Percentiles rank a stretch among this genome's conserved stretches.
Conservation (phyloP, 37 sponge, comb jelly and placozoan genomes). For the Ephydatia muelleri region DNA sequence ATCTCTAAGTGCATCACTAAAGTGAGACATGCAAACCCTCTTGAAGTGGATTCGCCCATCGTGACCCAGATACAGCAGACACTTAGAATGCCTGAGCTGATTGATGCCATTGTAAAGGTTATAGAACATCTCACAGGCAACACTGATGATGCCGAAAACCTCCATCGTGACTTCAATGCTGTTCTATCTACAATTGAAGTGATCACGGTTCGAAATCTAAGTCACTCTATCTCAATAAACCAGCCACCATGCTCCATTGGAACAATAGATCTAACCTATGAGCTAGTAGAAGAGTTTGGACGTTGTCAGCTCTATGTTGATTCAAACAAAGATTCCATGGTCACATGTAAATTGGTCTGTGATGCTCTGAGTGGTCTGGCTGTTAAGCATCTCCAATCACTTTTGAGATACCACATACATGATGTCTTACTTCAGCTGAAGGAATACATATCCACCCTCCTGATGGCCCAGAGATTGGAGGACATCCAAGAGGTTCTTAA, state of each 20-base stretch:
- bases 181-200: slow-evolving; percentile 8
- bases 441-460: not conserved
- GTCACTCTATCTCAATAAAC: not conserved
- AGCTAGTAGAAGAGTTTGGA: not conserved
- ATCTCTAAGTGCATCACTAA: not conserved
- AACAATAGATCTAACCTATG: not conserved
- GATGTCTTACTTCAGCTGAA: not conserved
- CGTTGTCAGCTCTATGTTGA: not conserved
- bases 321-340: not conserved
- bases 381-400: not conserved
- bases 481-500: not conserved
- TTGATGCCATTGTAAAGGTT: not conserved
- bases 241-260: not conserved
- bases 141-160: not conserved
- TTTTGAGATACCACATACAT: not conserved
- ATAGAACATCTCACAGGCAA: not conserved
- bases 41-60: not conserved
- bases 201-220: slow-evolving; percentile 15
- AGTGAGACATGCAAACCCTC: not conserved
- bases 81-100: not conserved
- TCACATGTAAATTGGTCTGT: not conserved
- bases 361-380: not conserved
- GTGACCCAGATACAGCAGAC: not conserved
- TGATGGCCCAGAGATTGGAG: not conserved
- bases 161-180: not conserved